Percentiles rank a stretch among this genome's conserved stretches.
Evolutionary conservation across 2,888 invertebrate genomes (phyloP).

Genomic region (Eudemis profundana): DNA sequence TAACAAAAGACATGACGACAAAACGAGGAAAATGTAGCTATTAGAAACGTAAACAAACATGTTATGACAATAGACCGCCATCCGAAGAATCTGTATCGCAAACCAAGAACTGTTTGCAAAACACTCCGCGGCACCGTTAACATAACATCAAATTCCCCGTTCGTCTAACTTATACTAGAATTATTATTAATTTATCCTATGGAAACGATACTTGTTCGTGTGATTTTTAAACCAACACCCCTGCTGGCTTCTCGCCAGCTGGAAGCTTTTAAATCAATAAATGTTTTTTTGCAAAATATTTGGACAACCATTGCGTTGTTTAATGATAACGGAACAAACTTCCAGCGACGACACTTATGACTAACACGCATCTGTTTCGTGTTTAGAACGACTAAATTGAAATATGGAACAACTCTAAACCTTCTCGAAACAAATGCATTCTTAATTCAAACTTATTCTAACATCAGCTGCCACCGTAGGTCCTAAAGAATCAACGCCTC

Average conservation of each 20-base stretch:
- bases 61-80: conserved; percentile 83
- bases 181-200: conserved; percentile 65
- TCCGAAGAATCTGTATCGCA: conserved; percentile 77
- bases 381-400: conserved; percentile 36
- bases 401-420: conserved; percentile 18
- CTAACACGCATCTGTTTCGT: conserved; percentile 71
- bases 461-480: conserved; percentile 29
- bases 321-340: conserved; percentile 59
- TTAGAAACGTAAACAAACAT: conserved; percentile 82
- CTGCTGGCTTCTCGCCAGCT: conserved; percentile 82
- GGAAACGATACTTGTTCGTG: conserved; percentile 83
- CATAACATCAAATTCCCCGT: conserved; percentile 75
- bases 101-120: conserved; percentile 80
- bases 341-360: conserved; percentile 78
- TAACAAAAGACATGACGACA: conserved; percentile 65
- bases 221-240: conserved; percentile 83
- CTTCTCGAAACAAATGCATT: conserved; percentile 53
- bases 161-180: conserved; percentile 71
- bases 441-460: conserved; percentile 45
- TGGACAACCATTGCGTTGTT: conserved; percentile 45
- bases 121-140: conserved; percentile 75
- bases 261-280: conserved; percentile 74
- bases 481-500: conserved; percentile 23
- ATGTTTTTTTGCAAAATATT: conserved; percentile 60
- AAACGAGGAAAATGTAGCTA: conserved; percentile 75